Base-by-base conservation (phyloP, 2,888 invertebrate species). In the Drosophila fungiperda region DNA sequence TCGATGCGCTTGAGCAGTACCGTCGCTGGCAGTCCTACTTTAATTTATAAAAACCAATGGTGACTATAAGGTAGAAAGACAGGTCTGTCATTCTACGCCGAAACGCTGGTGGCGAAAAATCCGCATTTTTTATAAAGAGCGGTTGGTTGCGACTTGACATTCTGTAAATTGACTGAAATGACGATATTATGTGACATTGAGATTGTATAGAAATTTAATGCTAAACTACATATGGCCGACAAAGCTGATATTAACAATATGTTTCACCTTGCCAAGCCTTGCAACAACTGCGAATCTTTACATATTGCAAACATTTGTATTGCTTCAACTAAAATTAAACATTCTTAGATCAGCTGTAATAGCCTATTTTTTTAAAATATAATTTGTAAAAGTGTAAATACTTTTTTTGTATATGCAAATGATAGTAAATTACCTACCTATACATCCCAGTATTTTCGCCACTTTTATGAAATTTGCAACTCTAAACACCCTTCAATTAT, bases 51-150 rank as follows among this genome's bases (percentile, higher is more conserved):
- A 70, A 7, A n/a, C 89, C 89, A 84, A 32, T 88, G 83, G 52
- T 78, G 76, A 48, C 63, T 73, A 50, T 76, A 83, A n/a, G n/a
- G n/a, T n/a, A n/a, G n/a, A n/a, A n/a, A n/a, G 48, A n/a, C 87
- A 84, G 23, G 59, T 78, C 8, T 48, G 57, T 15, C 84, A 88
- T 2, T 88, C 68, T 6, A 72, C 49, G 15, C 38, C 35, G 1
- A 59, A 55, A 9, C 57, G 65, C 20, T 70, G 66, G 49, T 81
- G 81, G 5, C 68, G 75, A 60, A 81, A 84, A 2, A 26, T 64
- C 2, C 81, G 59, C 9, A 6, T n/a, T 8, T 52, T 38, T 12
- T 53, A 68, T 53, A 8, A 48, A 84, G 1, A 69, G 75, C 9
- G 81, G 84, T 17, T 61, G 42, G 33, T 32, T 55, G 9, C 62